Percentiles rank a stretch among this genome's conserved stretches.
Evolutionary conservation across 2,113 vertebrate species (phyloP).

Genomic region (Tauraco erythrolophus): DNA sequence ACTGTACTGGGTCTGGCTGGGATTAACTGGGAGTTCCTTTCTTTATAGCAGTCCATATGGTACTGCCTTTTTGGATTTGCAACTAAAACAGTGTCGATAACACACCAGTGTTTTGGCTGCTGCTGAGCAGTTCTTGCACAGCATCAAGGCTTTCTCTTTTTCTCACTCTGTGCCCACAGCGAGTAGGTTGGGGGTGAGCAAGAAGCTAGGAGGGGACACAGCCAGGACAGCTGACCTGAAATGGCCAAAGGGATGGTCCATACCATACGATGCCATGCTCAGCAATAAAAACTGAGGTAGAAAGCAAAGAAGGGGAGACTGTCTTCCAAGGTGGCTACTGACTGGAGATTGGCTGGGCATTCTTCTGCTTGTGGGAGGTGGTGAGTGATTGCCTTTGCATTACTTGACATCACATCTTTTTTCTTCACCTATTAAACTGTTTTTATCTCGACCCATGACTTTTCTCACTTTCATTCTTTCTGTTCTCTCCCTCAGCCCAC

Average conservation of each 20-base stretch:
- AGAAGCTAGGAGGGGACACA: background rate
- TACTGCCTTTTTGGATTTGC: background rate
- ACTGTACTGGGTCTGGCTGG: background rate
- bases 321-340: background rate
- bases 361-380: background rate
- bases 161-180: background rate
- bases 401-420: background rate
- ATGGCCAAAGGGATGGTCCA: background rate
- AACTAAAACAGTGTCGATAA: background rate
- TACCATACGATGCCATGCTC: fast-evolving
- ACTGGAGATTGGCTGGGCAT: background rate
- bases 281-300: background rate
- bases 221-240: background rate
- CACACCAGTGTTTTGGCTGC: background rate
- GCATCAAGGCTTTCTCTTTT: background rate
- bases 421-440: background rate
- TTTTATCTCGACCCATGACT: background rate
- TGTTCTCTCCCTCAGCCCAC: background rate
- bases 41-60: background rate
- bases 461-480: background rate
- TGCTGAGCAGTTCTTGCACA: background rate
- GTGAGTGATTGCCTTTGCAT: background rate
- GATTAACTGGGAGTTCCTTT: background rate
- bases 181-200: background rate
- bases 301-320: background rate